Base-by-base conservation (phyloP, 2,888 invertebrate genomes). In the Macrophya alboannulata region DNA sequence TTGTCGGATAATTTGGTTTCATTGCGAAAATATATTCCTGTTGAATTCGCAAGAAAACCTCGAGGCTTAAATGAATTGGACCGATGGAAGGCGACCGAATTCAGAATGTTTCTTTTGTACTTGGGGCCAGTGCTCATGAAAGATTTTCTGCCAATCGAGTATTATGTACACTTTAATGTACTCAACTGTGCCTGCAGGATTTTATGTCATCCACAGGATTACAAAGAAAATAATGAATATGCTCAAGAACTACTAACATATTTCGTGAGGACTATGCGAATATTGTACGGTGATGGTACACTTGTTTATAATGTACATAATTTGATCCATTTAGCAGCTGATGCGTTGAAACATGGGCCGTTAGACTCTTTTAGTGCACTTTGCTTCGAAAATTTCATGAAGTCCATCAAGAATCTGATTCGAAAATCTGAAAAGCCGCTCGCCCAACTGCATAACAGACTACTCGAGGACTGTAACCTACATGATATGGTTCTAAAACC, bases 211-310 rank as follows among this genome's bases (percentile, higher is more conserved):
- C 59, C 59, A n/a, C 17, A 15, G 15, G 59, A 59, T n/a, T 59
- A n/a, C 59, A 59, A n/a, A 4, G 17, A n/a, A 59, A 59, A 59
- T n/a, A 59, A 59, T n/a, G n/a, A 15, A n/a, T n/a, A 15, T 59
- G 59, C 59, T n/a, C 15, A 59, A 59, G 59, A 59, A 15, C n/a
- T 59, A n/a, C n/a, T 59, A 59, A 59, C 59, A n/a, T 59, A n/a
- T 15, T 59, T 59, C 15, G 59, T 59, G n/a, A 15, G 59, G 5
- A 59, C 4, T n/a, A n/a, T 4, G 17, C 15, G 15, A n/a, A n/a
- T 59, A n/a, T n/a, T 59, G 59, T 59, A 59, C 59, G 59, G 59
- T n/a, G 59, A 15, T n/a, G 59, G 1, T 9, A 59, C 15, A 59
- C 59, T 59, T 15, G 59, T 59, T 15, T 59, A 15, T 5, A 59